Evolutionary conservation across 2,797 vertebrate genomes (phyloP), one percentile per base, ranked within the genome.

Genomic region (Sarcoramphus papa): DNA sequence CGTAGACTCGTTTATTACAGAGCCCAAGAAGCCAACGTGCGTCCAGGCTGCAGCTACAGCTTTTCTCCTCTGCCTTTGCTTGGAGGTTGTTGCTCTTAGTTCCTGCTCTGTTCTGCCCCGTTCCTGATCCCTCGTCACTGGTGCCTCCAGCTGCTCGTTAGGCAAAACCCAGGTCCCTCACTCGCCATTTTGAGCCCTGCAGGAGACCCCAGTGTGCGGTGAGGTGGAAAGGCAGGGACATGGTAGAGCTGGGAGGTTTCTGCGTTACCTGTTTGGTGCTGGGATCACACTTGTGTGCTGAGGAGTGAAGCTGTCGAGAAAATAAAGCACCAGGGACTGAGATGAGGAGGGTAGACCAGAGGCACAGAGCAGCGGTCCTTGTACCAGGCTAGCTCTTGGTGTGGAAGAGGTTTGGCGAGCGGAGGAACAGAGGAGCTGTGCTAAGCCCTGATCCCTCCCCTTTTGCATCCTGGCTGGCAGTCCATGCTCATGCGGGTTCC

Each of bases 11-110:
- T 65, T 90, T 76, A 59, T 81, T 95, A 41, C 21, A 18, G 40
- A 85, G 51, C 45, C 47, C 21, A 70, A 60, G 69, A 92, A 93
- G 47, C 56, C 57, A 59, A 1, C 0, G 0, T 1, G 3, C 69
- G 16, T 51, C 21, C 64, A 77, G 40, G 53, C 73, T 81, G 43
- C 64, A 93, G 53, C 48, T 74, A n/a, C 48, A 75, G 76, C 31
- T 68, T 93, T 90, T 47, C 25, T 53, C 40, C 28, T 56, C 47
- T 93, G 51, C 47, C 30, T 87, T 79, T 4, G 2, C 70, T 41
- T 80, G 28, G 47, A 88, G 81, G 28, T 56, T 90, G 47, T 76
- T 89, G 33, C 50, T 85, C 41, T 54, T 68, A 31, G 51, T 53
- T 91, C 21, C n/a, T 89, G 57, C 60, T 85, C 74, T 0, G 0